Conservation (phyloP, 1,140 invertebrate species). For the Formica exsecta region DNA sequence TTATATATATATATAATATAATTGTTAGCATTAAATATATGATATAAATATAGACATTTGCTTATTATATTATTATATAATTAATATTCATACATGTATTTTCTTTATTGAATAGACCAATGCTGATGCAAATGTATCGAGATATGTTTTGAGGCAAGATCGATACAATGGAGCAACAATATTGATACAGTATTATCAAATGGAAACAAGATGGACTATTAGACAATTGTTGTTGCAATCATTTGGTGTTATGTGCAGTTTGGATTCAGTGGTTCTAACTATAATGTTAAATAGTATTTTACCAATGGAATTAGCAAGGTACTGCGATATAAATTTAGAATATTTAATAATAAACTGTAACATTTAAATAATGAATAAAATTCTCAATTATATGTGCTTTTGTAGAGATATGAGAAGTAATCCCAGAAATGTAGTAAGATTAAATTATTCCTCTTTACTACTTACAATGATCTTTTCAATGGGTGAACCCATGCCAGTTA, state of each 20-base stretch:
- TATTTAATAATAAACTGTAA: not conserved
- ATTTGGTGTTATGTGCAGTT: constrained; percentile 94
- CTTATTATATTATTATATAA: not conserved
- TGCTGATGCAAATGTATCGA: constrained; percentile 93
- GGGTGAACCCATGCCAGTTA: constrained; percentile 94
- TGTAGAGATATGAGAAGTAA: constrained; percentile 91
- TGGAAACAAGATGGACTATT: constrained; percentile 95
- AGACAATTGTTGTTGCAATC: constrained; percentile 93
- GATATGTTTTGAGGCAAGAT: constrained; percentile 92
- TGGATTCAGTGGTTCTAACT: constrained; percentile 92
- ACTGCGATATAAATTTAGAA: constrained; percentile 52
- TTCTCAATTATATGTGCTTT: constrained; percentile 57
- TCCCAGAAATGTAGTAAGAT: constrained; percentile 89
- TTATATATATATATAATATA: not conserved
- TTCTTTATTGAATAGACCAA: constrained; percentile 89
- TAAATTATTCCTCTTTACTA: constrained; percentile 92
- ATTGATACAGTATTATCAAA: constrained; percentile 96
- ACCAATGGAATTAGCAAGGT: constrained; percentile 94
- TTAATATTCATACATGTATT: constrained; percentile 32
- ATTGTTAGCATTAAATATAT: constrained; percentile 29
- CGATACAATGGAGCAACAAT: constrained; percentile 92
- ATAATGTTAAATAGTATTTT: constrained; percentile 95
- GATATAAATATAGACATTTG: constrained; percentile 3
- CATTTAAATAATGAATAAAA: constrained; percentile 31
- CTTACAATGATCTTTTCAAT: constrained; percentile 95